These are phyloP conservation scores for Hemiprocne comata DNA, from an alignment of 2,113 vertebrate genomes.

Conservation along the genomic window DNA sequence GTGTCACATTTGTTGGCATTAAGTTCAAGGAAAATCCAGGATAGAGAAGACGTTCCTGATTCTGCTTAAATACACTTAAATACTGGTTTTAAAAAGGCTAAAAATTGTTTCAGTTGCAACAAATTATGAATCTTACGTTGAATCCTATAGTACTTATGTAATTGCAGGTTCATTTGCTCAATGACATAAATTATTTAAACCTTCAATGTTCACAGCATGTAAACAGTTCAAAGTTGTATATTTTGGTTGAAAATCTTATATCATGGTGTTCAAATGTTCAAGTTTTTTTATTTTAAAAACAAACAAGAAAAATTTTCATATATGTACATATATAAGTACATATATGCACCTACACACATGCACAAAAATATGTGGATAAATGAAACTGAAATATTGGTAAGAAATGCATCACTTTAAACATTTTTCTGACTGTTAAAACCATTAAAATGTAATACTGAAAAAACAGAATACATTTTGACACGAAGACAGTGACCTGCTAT, in stretches of 20 bases:
- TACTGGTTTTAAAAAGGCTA: not conserved
- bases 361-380: not conserved
- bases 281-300: not conserved
- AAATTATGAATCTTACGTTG: not conserved
- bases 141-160: not conserved
- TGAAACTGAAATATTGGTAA: not conserved
- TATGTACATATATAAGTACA: no score
- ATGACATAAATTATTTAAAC: not conserved
- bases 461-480: not conserved
- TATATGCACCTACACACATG: not conserved
- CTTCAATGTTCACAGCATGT: not conserved
- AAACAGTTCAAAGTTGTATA: not conserved
- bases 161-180: not conserved
- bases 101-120: not conserved
- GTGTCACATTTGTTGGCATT: not conserved
- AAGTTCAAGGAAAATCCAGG: not conserved
- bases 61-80: not conserved
- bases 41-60: not conserved
- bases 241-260: not conserved
- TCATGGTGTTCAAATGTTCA: not conserved
- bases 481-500: not conserved
- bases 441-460: not conserved
- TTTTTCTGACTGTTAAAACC: not conserved
- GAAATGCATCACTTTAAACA: not conserved
- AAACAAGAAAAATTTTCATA: not conserved